These are phyloP conservation scores for Gasteruption jaculator DNA, from an alignment of 2,888 invertebrate species.

Conservation along the genomic window DNA sequence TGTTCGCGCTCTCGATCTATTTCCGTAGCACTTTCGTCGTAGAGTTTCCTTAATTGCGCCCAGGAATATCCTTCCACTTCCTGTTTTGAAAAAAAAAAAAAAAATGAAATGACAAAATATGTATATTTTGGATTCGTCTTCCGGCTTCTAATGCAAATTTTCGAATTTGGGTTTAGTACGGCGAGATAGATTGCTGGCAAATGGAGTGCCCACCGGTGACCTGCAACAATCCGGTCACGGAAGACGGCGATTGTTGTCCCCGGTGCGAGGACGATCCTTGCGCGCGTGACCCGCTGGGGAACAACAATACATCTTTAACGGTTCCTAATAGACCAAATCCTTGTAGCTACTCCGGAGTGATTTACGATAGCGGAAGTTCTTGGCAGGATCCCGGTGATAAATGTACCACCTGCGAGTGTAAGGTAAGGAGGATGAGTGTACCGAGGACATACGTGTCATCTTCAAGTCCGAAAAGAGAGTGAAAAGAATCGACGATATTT, in stretches of 20 bases:
- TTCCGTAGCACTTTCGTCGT: not conserved
- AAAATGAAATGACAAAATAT: too few species aligned
- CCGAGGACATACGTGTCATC: conserved; percentile 13
- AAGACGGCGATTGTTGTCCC: conserved; percentile 68
- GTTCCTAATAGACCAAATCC: conserved; percentile 49
- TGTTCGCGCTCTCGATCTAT: not conserved
- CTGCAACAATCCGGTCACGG: conserved; percentile 62
- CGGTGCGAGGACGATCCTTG: conserved; percentile 65
- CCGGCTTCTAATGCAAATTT: conserved; percentile 10
- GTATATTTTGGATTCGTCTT: not conserved
- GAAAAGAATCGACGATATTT: not conserved
- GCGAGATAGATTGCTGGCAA: conserved; percentile 87
- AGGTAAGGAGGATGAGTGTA: conserved; percentile 55
- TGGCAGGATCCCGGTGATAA: conserved; percentile 61
- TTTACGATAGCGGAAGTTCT: conserved; percentile 59
- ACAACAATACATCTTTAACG: conserved; percentile 48
- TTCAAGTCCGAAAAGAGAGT: too few species aligned
- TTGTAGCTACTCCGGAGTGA: conserved; percentile 60
- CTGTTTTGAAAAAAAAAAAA: too few species aligned
- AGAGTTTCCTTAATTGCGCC: too few species aligned
- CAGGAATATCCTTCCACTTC: too few species aligned
- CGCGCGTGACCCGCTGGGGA: conserved; percentile 40
- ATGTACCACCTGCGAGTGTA: conserved; percentile 71
- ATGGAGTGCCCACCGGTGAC: conserved; percentile 73
- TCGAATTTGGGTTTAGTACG: conserved; percentile 56